These are phyloP conservation scores for Dryas iulia DNA, from an alignment of 1,140 invertebrate genomes.

Conservation along the genomic window DNA sequence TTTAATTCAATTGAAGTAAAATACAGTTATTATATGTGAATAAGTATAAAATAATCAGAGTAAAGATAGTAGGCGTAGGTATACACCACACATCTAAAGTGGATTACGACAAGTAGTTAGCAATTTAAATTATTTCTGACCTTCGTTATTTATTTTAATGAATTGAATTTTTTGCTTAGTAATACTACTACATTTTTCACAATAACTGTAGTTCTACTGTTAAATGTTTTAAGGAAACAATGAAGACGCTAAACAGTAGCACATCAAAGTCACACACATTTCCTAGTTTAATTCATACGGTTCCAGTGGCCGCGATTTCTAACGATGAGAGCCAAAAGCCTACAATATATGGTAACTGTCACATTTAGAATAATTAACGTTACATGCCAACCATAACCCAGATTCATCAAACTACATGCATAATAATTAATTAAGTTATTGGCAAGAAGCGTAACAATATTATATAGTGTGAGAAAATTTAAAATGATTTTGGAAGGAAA, in stretches of 20 bases:
- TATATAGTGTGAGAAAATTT: neutral
- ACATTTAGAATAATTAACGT: constrained; percentile 1
- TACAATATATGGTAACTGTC: constrained; percentile 27
- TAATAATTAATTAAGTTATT: too few species aligned
- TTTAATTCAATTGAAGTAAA: too few species aligned
- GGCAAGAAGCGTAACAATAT: too few species aligned
- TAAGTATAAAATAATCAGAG: too few species aligned
- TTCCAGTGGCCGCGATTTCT: constrained; percentile 50
- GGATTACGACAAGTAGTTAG: neutral
- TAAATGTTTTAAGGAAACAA: constrained; percentile 37
- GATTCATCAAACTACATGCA: neutral
- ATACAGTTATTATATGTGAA: too few species aligned
- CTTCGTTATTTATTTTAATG: neutral
- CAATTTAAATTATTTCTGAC: neutral
- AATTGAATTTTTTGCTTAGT: too few species aligned
- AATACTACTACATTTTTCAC: neutral
- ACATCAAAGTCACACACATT: constrained; percentile 35
- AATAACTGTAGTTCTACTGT: neutral
- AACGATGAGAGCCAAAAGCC: constrained; percentile 47
- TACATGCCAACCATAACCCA: neutral
- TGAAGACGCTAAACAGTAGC: constrained; percentile 40
- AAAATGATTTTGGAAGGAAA: neutral
- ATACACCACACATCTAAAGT: too few species aligned
- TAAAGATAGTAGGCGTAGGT: too few species aligned
- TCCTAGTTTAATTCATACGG: constrained; percentile 33